Base-by-base conservation (phyloP, 2,113 vertebrate species). In the Notothenia coriiceps region DNA sequence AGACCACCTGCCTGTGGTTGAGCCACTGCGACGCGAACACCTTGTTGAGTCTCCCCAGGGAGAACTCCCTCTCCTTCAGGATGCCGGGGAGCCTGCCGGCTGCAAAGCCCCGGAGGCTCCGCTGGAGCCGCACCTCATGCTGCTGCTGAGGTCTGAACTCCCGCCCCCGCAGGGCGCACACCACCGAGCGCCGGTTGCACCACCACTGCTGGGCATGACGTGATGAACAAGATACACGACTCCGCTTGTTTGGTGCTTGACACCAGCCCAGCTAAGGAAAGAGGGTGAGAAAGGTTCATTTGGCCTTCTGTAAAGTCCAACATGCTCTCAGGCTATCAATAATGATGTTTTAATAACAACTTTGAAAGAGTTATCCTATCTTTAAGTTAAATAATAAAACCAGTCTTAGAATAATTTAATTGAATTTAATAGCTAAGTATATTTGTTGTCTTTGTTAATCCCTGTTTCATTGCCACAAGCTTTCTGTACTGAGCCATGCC, bases 21-120 rank as follows among this genome's bases (percentile, higher is more conserved):
- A 99, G 94, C 98, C 98, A 99, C 91, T 99, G 98, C 44, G 98
- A 99, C 0, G 98, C 98, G 83, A 99, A 99, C 75, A 99, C 98
- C 93, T 99, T 99, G 89, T 99, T 99, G 51, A 99, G 97, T 15
- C 96, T 95, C 65, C 97, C 98, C 0, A 99, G 96, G 18, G 97
- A 96, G 88, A 99, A 98, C 86, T 99, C 97, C 85, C 95, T 95
- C 88, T 99, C 98, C 61, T 95, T 96, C 44, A 99, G 95, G 72
- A 99, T 96, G 76, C 95, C 93, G 1, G 98, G 98, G 66, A 99
- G 96, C 49, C 97, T 95, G 60, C 97, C 96, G 7, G 98, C 98
- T 2, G 98, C 97, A 1, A 97, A 97, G 46, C 96, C 96, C 0
- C 96, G 96, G 73, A 99, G 89, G 84, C 97, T 85, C 33, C 91